Conservation (phyloP, 64 coral and sea anemone species). For the Montipora efflorescens region DNA sequence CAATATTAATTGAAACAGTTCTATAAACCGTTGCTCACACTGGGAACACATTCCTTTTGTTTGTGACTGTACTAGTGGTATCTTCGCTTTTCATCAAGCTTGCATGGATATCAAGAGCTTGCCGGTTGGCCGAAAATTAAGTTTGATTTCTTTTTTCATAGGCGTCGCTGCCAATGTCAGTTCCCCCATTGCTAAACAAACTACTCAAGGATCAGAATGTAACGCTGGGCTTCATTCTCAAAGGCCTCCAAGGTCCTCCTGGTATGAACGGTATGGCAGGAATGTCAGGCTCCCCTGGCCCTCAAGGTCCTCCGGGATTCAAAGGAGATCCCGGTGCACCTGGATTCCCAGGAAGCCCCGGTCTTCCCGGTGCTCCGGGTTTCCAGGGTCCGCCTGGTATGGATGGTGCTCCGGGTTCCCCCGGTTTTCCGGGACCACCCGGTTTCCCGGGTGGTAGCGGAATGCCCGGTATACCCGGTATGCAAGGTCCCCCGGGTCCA, state of each 20-base stretch:
- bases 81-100: too few relatives aligned
- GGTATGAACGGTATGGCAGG: constrained; percentile 89
- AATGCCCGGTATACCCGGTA: constrained; percentile 96
- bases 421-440: constrained; percentile 92
- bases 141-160: constrained; percentile 20
- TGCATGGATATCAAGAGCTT: background rate
- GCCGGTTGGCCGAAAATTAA: background rate
- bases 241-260: constrained; percentile 98
- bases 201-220: constrained; percentile 99
- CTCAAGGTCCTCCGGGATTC: constrained; percentile 81
- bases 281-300: constrained; percentile 92
- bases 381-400: constrained; percentile 97
- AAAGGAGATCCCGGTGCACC: constrained; percentile 93
- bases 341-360: constrained; percentile 88
- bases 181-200: constrained; percentile 98
- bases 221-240: constrained; percentile 98
- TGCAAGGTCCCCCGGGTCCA: constrained; percentile 85
- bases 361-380: constrained; percentile 91
- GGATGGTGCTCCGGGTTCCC: constrained; percentile 94
- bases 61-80: too few relatives aligned
- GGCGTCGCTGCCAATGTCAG: constrained; percentile 96
- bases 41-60: too few relatives aligned
- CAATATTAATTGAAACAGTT: too few relatives aligned
- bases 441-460: constrained; percentile 97
- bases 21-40: too few relatives aligned